phyloP scores from a whole-genome alignment of 1,140 invertebrate genomes.

The Psix sp. region DNA sequence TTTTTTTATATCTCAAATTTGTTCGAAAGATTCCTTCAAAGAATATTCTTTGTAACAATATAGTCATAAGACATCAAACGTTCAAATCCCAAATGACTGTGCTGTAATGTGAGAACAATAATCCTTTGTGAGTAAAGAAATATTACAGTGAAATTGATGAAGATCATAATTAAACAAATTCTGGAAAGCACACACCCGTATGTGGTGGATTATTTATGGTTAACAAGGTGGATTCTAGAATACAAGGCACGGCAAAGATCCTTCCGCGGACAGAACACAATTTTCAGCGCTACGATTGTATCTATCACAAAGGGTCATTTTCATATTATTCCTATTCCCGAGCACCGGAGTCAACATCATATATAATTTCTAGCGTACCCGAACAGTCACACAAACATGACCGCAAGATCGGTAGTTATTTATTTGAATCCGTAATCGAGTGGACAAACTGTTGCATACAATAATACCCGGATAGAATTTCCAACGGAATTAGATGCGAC shows the following conservation, averaged over 20 bases:
- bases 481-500: constrained; percentile 32
- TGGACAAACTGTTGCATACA: constrained; percentile 49
- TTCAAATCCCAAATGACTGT: too few species aligned
- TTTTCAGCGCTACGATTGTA: constrained; percentile 34
- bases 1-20: too few species aligned
- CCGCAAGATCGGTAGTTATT: constrained; percentile 53
- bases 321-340: constrained; percentile 49
- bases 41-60: too few species aligned
- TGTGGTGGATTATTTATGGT: constrained; percentile 22
- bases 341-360: constrained; percentile 25
- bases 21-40: too few species aligned
- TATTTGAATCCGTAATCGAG: constrained; percentile 43
- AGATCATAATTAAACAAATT: constrained; percentile 21
- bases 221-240: constrained; percentile 34
- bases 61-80: too few species aligned
- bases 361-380: constrained; percentile 39
- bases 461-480: constrained; percentile 37
- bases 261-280: constrained; percentile 28
- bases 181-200: constrained; percentile 6
- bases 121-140: background rate
- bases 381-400: constrained; percentile 42
- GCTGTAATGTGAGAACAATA: background rate
- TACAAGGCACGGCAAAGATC: constrained; percentile 22
- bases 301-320: constrained; percentile 50
- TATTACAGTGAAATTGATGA: background rate